Evolutionary conservation across 2,888 invertebrate species (phyloP), one percentile per base, ranked within the genome.

Genomic region (Epicampocera succincta): DNA sequence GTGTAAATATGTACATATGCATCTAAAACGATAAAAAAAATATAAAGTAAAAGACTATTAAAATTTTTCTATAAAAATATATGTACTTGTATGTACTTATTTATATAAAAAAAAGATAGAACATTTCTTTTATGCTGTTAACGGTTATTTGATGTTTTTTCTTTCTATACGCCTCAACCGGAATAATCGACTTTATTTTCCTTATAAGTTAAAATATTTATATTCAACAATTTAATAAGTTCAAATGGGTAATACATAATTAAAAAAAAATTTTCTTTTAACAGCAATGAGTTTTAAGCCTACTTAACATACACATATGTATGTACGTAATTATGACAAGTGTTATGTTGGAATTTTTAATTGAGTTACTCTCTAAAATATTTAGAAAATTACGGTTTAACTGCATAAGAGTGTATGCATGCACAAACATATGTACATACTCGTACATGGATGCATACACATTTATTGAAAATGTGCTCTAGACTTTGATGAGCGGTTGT

Each of bases 111-210:
- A 65, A 68, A 25, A 54, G 12, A 17, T 44, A 42, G 3, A 46
- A 44, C 9, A 15, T 46, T 56, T 56, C 33, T 56, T 33, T 9
- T 46, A 33, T 40, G 48, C 66, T 74, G 52, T 42, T 56, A 61
- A 66, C 75, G 52, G 75, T 66, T 80, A 68, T 46, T 71, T 72
- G 72, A 21, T 71, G 66, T 38, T 60, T 54, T 72, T 63, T 54
- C 29, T 61, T 6, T 33, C 8, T 29, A 3, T 76, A 38, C 52
- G n/a, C 29, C 33, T 17, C 17, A 54, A 38, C 21, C 0, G 29
- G 17, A 60, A 46, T 79, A 46, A 68, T 73, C 25, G 60, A 66
- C 46, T 60, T 68, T 60, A 60, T 60, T 66, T 60, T 60, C 38
- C 71, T 68, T 75, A 17, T 65, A 56, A 12, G 65, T 13, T 50